Evolutionary conservation across 1,140 invertebrate genomes (phyloP).

Genomic region (Eubasilissa regina): DNA sequence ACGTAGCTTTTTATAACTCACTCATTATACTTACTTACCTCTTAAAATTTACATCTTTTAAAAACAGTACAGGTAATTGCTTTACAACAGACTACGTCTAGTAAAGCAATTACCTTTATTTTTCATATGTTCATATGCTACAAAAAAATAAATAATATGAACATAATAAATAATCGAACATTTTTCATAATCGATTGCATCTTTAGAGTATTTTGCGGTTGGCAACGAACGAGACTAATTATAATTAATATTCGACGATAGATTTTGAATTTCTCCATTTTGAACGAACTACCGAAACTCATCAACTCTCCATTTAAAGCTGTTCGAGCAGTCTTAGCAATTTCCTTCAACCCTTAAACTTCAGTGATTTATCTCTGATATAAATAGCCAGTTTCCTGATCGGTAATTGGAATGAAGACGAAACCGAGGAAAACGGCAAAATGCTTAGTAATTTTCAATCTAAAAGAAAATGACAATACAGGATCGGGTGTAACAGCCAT

Average conservation of each 20-base stretch:
- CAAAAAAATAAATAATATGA: no score
- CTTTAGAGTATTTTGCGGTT: not conserved
- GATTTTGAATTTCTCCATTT: conserved; percentile 21
- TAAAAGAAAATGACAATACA: conserved; percentile 5
- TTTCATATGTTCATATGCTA: no score
- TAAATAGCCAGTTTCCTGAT: conserved; percentile 36
- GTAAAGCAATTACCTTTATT: no score
- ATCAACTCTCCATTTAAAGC: conserved; percentile 31
- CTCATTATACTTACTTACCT: no score
- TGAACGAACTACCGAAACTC: conserved; percentile 8
- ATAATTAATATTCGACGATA: conserved; percentile 27
- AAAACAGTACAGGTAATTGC: no score
- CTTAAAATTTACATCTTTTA: no score
- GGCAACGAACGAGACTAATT: conserved; percentile 7
- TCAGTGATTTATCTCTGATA: conserved; percentile 32
- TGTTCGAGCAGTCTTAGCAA: conserved; percentile 10
- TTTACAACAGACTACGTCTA: no score
- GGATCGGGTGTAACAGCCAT: no score
- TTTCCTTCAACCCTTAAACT: conserved; percentile 27
- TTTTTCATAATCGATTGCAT: no score
- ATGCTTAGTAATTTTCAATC: conserved; percentile 29
- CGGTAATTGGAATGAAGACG: conserved; percentile 27
- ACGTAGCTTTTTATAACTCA: no score
- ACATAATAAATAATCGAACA: no score
- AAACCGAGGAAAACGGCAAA: conserved; percentile 13